Evolutionary conservation across 2,797 vertebrate species (phyloP), one percentile per base, ranked within the genome.

Genomic region (Paedocypris micromegethes): DNA sequence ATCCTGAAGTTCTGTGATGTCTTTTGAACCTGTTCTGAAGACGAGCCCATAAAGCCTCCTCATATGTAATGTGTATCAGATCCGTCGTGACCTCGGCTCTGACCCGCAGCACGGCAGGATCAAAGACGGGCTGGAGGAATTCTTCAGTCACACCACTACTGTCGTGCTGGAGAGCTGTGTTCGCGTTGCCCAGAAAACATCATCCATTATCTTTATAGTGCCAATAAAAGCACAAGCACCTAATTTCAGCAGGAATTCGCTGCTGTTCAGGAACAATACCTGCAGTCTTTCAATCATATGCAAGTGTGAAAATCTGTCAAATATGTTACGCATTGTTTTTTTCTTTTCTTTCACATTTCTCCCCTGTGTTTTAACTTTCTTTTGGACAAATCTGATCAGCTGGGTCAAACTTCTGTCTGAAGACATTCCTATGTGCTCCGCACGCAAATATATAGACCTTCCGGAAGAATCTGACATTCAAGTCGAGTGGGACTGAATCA

Each of bases 341-440:
- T 37, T 59, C 54, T 59, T 58, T 42, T 37, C 46, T 39, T 63
- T 5, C 37, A 41, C 23, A 41, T 64, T 8, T 64, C 39, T 4
- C 23, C 52, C 39, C 9, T 49, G 43, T 39, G 65, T 44, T 48
- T 49, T 42, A 61, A 56, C 47, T 55, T 69, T 41, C 60, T 55
- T 69, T 55, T 69, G 44, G 48, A 23, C 23, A 23, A 23, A 23
- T 23, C 23, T 23, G 23, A 23, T 23, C 23, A 23, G 23, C 66
- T 70, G 63, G 55, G 56, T 74, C 58, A 70, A 56, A 9, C 8
- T 51, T 74, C 62, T 74, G 68, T 66, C 70, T 70, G 62, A 70
- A 66, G 63, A 74, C 57, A 74, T 70, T 56, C 72, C 62, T 58
- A 49, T 48, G 41, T 50, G 64, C 38, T 40, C 44, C 50, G 59